phyloP scores from a whole-genome alignment of 2,113 vertebrate species.

The Erinaceus europaeus region DNA sequence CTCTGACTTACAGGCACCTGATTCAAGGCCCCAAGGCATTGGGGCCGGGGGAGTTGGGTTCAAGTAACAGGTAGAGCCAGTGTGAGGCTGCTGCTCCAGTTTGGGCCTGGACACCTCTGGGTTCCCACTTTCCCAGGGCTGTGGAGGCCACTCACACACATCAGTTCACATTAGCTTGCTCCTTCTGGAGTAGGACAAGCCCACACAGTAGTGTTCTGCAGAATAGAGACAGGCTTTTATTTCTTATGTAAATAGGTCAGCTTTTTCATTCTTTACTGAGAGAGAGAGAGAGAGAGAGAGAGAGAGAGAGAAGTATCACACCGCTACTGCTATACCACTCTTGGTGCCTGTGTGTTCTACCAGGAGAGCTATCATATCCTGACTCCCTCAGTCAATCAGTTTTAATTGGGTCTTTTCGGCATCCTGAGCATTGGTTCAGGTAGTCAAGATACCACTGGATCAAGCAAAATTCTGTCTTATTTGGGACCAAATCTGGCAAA shows the following conservation, averaged over 20 bases:
- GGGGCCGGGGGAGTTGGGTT: not conserved
- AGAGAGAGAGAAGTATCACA: no score
- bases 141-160: not conserved
- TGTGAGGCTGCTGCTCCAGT: rapidly evolving
- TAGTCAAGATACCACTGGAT: no score
- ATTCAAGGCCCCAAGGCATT: constrained; percentile 21
- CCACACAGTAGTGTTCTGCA: not conserved
- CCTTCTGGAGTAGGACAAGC: not conserved
- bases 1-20: constrained; percentile 77
- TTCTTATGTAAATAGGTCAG: not conserved
- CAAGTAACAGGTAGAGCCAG: not conserved
- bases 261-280: no score
- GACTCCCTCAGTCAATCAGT: no score
- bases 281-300: no score
- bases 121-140: not conserved
- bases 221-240: not conserved
- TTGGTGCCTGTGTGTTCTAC: no score
- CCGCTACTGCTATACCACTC: no score
- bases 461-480: no score
- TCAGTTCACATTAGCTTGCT: not conserved
- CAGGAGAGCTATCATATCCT: no score
- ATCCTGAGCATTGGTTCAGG: no score
- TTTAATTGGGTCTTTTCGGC: no score
- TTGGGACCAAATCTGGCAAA: no score
- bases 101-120: not conserved